These are phyloP conservation scores for Panonychus citri DNA, from an alignment of 1,140 invertebrate genomes.

Conservation along the genomic window DNA sequence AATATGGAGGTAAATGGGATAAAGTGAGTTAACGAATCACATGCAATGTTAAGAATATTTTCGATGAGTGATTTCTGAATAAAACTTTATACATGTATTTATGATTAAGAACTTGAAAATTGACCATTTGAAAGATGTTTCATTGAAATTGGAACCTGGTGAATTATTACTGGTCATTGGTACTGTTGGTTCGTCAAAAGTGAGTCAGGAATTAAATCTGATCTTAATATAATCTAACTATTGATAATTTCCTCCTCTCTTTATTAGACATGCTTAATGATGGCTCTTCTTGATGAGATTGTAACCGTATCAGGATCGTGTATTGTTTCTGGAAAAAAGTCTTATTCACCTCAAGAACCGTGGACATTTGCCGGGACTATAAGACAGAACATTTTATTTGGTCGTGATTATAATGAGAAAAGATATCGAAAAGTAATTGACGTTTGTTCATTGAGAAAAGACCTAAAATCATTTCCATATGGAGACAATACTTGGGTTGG, in stretches of 20 bases:
- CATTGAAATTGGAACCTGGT: slow-evolving; percentile 22
- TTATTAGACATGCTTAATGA: slow-evolving; percentile 39
- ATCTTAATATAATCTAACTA: slow-evolving; percentile 29
- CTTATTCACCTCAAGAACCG: slow-evolving; percentile 32
- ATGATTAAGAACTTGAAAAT: neutral
- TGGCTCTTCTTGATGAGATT: slow-evolving; percentile 71
- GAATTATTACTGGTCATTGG: slow-evolving; percentile 5
- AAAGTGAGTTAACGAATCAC: too few species aligned
- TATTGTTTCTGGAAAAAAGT: slow-evolving; percentile 30
- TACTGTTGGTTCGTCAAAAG: slow-evolving; percentile 4
- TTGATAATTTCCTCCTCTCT: too few species aligned
- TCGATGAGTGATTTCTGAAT: neutral
- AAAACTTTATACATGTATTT: too few species aligned
- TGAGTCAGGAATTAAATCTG: neutral
- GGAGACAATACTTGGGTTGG: slow-evolving; percentile 78
- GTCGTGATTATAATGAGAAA: slow-evolving; percentile 8
- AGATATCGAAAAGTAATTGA: slow-evolving; percentile 17
- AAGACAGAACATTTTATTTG: slow-evolving; percentile 14
- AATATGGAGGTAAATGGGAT: neutral
- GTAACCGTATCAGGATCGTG: slow-evolving; percentile 47
- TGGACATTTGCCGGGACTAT: slow-evolving; percentile 35
- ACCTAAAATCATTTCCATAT: slow-evolving; percentile 33
- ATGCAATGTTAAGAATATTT: too few species aligned
- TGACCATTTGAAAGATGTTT: slow-evolving; percentile 28
- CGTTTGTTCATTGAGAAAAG: slow-evolving; percentile 25